Base-by-base conservation (phyloP, 2,888 invertebrate species). In the Lamproptera curius region DNA sequence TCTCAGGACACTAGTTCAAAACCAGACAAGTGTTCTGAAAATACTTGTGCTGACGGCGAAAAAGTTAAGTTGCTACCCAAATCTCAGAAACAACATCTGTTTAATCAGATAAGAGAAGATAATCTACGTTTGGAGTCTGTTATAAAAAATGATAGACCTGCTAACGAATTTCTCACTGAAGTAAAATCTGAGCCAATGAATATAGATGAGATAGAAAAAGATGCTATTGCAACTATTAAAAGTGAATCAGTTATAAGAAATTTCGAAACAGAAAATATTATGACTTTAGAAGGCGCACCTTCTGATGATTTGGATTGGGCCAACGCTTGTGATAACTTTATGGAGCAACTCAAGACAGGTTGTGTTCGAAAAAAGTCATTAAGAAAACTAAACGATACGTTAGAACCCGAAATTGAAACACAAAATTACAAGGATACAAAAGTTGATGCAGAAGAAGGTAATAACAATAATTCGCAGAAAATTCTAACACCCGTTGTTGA, bases 271-370 rank as follows among this genome's bases (percentile, higher is more conserved):
- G 50, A 56, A 35, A 28, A 31, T 14, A 33, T 50, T 34, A 59
- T 65, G 51, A 50, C 39, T 51, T 17, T 59, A 33, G 53, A 58
- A 48, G 44, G 52, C 42, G 28, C 46, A 28, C 54, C 51, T 48
- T 51, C 59, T n/a, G 66, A 67, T 46, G 79, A 83, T 49, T 35
- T 59, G 45, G 79, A 83, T 63, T 95, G 94, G 91, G 89, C 90
- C 41, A 91, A 87, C 64, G 90, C 94, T 13, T 95, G 94, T 78
- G 94, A 94, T 74, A 92, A 89, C 75, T 94, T 95, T 70, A 90
- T 95, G 75, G 93, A 94, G 69, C 94, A 95, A 73, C 75, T 95
- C 37, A 90, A 90, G 72, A 88, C 73, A 55, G 90, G 90, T 35
- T 83, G 82, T 44, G 84, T 83, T 42, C 91, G 90, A 70, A 92